Conservation (phyloP, 1,140 invertebrate genomes). For the Delia radicum region DNA sequence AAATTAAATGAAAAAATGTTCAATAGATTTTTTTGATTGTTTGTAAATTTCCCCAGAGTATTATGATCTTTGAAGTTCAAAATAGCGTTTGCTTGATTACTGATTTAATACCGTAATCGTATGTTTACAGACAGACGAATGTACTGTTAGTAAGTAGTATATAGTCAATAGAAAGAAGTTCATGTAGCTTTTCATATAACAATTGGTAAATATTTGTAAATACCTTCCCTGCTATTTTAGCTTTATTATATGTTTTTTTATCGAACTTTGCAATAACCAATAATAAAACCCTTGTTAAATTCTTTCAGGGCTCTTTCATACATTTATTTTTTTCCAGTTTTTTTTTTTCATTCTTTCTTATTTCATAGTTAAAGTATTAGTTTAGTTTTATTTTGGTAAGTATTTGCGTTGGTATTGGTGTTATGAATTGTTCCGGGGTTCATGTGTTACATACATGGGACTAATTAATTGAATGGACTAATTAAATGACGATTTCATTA, state of each 20-base stretch:
- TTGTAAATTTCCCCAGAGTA: slow-evolving; percentile 23
- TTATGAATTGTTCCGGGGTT: not conserved
- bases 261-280: not conserved
- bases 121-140: slow-evolving; percentile 22
- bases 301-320: not conserved
- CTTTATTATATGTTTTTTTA: not conserved
- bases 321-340: not conserved
- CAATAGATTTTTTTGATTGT: slow-evolving; percentile 17
- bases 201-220: slow-evolving; percentile 1
- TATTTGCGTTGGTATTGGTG: not conserved
- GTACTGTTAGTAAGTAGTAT: not conserved
- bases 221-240: not conserved
- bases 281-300: slow-evolving; percentile 20
- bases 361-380: slow-evolving; percentile 10
- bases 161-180: too few relatives aligned
- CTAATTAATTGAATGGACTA: too few relatives aligned
- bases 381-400: not conserved
- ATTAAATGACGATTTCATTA: too few relatives aligned
- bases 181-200: not conserved
- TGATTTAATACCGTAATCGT: slow-evolving; percentile 23
- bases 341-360: not conserved
- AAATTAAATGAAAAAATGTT: not conserved
- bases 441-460: too few relatives aligned
- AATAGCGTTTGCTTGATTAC: slow-evolving; percentile 21
- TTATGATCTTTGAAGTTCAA: slow-evolving; percentile 22